Evolutionary conservation across 2,888 invertebrate genomes (phyloP), one percentile per base, ranked within the genome.

Genomic region (Listrodromus nycthemerus): DNA sequence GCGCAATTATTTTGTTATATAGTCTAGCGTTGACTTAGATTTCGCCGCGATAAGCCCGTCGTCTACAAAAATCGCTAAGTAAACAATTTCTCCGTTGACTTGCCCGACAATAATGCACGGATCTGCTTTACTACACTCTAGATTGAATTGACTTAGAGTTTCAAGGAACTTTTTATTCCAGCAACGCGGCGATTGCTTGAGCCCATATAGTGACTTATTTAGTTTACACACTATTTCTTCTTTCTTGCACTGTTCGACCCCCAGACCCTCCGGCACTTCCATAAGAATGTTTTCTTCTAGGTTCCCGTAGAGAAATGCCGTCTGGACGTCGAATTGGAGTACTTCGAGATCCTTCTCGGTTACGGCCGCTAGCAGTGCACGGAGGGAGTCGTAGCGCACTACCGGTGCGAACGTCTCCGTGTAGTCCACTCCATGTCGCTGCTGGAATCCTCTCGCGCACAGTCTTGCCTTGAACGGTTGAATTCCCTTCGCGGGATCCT

Each of bases 241-340:
- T n/a, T 33, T 41, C 6, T 16, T 30, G 13, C 67, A 33, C 50
- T 33, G 7, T 21, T 58, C n/a, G 21, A 74, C 58, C n/a, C 69
- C 55, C 16, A 82, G 55, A 4, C 84, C 79, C 55, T 78, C 73
- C 41, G 84, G 82, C 13, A 75, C 27, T 45, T 86, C 78, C 84
- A 87, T 86, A 41, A 65, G 83, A 27, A 86, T 81, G 4, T 75
- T 67, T 70, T 87, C 85, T 10, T 77, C 63, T 4, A 87, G 66
- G 8, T 85, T 63, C 5, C 83, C n/a, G n/a, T n/a, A n/a, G n/a
- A n/a, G n/a, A n/a, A n/a, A n/a, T n/a, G n/a, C n/a, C n/a, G n/a
- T n/a, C 58, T 85, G 80, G 16, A 86, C 82, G 37, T 86, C 85
- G 76, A 87, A 86, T 61, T 86, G 85, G 10, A 69, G 10, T 24